phyloP scores from a whole-genome alignment of 2,888 invertebrate species.

The Elmis aenea region DNA sequence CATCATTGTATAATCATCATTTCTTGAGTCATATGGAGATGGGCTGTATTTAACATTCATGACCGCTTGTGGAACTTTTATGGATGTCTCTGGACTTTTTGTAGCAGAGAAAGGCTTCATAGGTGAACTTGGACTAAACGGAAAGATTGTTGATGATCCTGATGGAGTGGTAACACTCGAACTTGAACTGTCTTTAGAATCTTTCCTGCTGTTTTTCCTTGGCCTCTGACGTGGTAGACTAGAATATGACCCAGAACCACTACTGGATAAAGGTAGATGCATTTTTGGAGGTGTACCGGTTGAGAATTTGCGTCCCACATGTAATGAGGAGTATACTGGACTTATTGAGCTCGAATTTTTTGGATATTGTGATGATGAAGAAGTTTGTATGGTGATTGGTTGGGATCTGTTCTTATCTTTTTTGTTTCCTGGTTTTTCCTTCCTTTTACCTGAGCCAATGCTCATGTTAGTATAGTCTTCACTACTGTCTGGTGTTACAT shows the following conservation, averaged over 20 bases:
- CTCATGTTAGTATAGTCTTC: slow-evolving; percentile 56
- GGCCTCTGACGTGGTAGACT: slow-evolving; percentile 42
- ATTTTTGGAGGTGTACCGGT: slow-evolving; percentile 46
- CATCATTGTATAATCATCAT: slow-evolving; percentile 39
- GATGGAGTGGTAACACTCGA: slow-evolving; percentile 54
- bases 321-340: slow-evolving; percentile 21
- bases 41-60: slow-evolving; percentile 32
- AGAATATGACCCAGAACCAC: slow-evolving; percentile 47
- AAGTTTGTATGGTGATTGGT: slow-evolving; percentile 58
- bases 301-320: slow-evolving; percentile 40
- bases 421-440: slow-evolving; percentile 32
- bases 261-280: slow-evolving; percentile 48
- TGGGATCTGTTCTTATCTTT: slow-evolving; percentile 53
- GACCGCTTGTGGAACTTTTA: slow-evolving; percentile 35
- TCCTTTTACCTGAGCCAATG: slow-evolving; percentile 36
- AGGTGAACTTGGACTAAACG: slow-evolving; percentile 63
- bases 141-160: slow-evolving; percentile 60
- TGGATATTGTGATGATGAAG: slow-evolving; percentile 29
- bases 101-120: slow-evolving; percentile 46
- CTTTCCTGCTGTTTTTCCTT: slow-evolving; percentile 40
- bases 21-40: slow-evolving; percentile 3
- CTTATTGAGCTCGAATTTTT: slow-evolving; percentile 27
- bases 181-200: slow-evolving; percentile 45
- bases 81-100: slow-evolving; percentile 21
- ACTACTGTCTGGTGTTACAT: slow-evolving; percentile 24